Evolutionary conservation across 2,888 invertebrate species (phyloP), one percentile per base, ranked within the genome.

Genomic region (Unio delphinus): DNA sequence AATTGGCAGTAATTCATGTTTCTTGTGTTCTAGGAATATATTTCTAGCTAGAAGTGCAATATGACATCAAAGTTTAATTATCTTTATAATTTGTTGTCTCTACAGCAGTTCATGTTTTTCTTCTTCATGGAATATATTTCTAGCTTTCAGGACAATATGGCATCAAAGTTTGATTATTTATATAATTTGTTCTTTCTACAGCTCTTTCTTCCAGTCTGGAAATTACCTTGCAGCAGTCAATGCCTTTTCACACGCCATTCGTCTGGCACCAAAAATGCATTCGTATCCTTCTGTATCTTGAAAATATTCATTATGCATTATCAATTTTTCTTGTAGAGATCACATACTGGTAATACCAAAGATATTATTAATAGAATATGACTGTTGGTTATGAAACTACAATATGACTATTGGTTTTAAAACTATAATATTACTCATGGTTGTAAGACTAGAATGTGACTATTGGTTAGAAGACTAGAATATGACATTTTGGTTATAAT

Each of bases 151-250:
- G 6, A 20, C 23, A 60, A 59, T 28, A 65, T 23, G 20, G 4
- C 30, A 6, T 8, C 28, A 55, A 64, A 55, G 56, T 55, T 26
- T 66, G 28, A 5, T 62, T 20, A 28, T 54, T 64, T 57, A 20
- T 72, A 61, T 45, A 30, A 28, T 58, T 64, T 58, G 59, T 28
- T 64, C 73, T 62, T 63, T 55, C 86, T 87, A 56, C 88, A 92
- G 92, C 86, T 93, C 94, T 74, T 95, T 96, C 89, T 93, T 94
- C 89, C 92, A 93, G 75, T 92, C 91, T 72, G 93, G 93, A 54
- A 95, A 96, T 90, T 94, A 93, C 87, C 91, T 94, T 69, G 95
- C 94, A 3, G 96, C 96, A 0, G 91, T 96, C 65, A 95, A 95
- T 86, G 96, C 95, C 15, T 96, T 95, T 86, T 92, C 93, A 55